phyloP scores from a whole-genome alignment of 1,140 invertebrate species.

The Hycleus phaleratus region DNA sequence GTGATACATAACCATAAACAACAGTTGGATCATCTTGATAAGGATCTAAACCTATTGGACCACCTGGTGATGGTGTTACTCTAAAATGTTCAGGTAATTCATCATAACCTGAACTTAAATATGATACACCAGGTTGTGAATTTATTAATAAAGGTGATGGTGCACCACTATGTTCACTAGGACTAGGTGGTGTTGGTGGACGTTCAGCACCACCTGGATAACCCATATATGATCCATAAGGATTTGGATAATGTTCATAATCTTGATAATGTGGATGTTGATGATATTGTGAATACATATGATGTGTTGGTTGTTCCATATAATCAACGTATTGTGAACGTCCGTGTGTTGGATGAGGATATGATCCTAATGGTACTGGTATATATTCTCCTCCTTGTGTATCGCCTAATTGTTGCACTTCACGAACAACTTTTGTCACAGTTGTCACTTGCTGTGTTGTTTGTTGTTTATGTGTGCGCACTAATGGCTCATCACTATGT shows the following conservation, averaged over 20 bases:
- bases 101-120: conserved; percentile 44
- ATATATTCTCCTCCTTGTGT: conserved; percentile 46
- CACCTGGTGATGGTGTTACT: conserved; percentile 60
- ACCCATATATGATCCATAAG: conserved; percentile 43
- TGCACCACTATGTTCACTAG: conserved; percentile 54
- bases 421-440: conserved; percentile 50
- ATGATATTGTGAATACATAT: conserved; percentile 42
- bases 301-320: conserved; percentile 40
- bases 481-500: conserved; percentile 43
- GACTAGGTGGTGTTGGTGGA: conserved; percentile 50
- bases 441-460: conserved; percentile 48
- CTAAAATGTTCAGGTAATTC: conserved; percentile 57
- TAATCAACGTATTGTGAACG: conserved; percentile 40
- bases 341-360: conserved; percentile 31
- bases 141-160: conserved; percentile 47
- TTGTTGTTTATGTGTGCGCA: conserved; percentile 44
- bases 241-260: conserved; percentile 52
- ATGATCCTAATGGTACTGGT: conserved; percentile 38
- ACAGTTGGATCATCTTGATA: conserved; percentile 52
- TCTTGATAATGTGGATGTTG: conserved; percentile 47
- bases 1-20: conserved; percentile 57
- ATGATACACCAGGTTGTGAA: conserved; percentile 35
- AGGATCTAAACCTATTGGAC: conserved; percentile 42
- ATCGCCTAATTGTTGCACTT: conserved; percentile 51
- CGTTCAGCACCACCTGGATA: conserved; percentile 43